These are phyloP conservation scores for Tetranychus truncatus DNA, from an alignment of 2,888 invertebrate species.

Conservation along the genomic window DNA sequence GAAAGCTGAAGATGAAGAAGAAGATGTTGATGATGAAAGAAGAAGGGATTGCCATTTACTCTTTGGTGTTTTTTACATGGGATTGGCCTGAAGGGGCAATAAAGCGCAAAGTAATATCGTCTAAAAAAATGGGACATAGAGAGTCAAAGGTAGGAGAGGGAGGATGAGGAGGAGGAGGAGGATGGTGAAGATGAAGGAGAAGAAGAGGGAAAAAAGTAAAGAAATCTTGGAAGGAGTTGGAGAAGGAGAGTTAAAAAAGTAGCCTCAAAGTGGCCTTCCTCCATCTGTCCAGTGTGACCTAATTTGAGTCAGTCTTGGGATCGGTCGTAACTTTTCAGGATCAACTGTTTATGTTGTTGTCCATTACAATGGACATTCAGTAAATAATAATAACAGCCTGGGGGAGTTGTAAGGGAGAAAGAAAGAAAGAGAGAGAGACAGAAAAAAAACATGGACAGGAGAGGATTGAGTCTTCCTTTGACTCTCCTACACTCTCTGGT, in stretches of 20 bases:
- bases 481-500: no score
- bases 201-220: constrained; percentile 10
- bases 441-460: no score
- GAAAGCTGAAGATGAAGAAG: neutral
- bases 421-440: neutral
- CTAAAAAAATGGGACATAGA: neutral
- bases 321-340: constrained; percentile 1
- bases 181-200: neutral
- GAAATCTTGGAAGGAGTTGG: neutral
- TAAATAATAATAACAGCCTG: neutral
- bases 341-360: neutral
- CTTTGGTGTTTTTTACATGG: neutral
- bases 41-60: constrained; percentile 1
- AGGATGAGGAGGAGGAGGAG: neutral
- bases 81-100: constrained; percentile 35
- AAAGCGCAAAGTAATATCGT: constrained; percentile 41
- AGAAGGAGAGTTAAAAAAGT: constrained; percentile 1
- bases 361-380: neutral
- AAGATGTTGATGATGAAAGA: constrained; percentile 4
- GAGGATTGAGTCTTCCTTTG: neutral
- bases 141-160: neutral
- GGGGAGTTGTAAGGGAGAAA: neutral
- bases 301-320: constrained; percentile 47
- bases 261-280: constrained; percentile 39
- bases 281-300: constrained; percentile 72